Evolutionary conservation across 2,888 invertebrate species (phyloP), one percentile per base, ranked within the genome.

Genomic region (Bedellia somnulentella): DNA sequence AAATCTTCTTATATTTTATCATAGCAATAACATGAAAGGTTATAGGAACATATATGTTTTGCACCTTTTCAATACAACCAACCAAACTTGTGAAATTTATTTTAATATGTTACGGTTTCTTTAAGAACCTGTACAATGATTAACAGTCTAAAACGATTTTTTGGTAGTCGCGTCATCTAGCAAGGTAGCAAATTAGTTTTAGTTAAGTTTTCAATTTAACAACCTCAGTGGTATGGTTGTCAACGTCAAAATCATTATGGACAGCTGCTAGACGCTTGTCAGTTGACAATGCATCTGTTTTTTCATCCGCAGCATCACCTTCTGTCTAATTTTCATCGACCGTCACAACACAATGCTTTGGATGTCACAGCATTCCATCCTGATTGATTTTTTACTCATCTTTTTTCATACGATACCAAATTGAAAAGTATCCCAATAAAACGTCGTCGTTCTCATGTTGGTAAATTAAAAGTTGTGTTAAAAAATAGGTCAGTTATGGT

Each of bases 351-450:
- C 70, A 75, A 75, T 56, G 42, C 42, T 23, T 35, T 35, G 45
- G 25, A 63, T 73, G 75, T 71, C 75, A 67, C 63, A 57, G 54
- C 45, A 50, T 37, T 48, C 57, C 49, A 50, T 57, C 66, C 68
- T 68, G 70, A 73, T 71, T 68, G 68, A 73, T 71, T 73, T 73
- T 67, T 67, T 70, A 50, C 18, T 6, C 9, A 14, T 8, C 45
- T 53, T 58, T 57, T 64, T 57, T 42, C 44, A 48, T 45, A 52
- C 45, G 47, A 41, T 42, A 18, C 36, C 24, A 64, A 63, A 70
- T 67, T 66, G 62, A 68, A 67, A 68, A 56, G 46, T 54, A 60
- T 56, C 39, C 40, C 23, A 16, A 27, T 21, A 15, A 21, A 53
- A 57, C 57, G 57, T 57, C 47, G 35, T 47, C 38, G 46, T 44